phyloP scores from a whole-genome alignment of 1,140 invertebrate species.

The Ceratoteleas bidentatus region DNA sequence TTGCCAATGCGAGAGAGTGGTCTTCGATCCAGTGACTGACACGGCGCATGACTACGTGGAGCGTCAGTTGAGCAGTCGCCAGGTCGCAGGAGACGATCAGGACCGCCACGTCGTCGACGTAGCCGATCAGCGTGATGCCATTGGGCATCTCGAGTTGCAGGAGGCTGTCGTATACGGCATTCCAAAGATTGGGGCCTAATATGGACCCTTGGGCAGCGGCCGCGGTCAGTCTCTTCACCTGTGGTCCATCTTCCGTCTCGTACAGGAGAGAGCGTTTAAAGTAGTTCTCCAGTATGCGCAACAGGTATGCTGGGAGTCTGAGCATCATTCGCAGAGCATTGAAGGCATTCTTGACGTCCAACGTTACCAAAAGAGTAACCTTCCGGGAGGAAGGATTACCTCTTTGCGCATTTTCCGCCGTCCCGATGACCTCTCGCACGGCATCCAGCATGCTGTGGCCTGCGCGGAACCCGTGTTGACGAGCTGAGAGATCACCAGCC shows the following conservation, averaged over 20 bases:
- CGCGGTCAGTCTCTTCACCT: neutral
- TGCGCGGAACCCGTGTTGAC: constrained; percentile 71
- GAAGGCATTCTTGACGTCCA: constrained; percentile 25
- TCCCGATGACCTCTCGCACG: constrained; percentile 38
- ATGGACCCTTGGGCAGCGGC: neutral
- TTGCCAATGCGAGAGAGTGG: neutral
- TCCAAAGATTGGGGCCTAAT: neutral
- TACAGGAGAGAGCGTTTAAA: neutral
- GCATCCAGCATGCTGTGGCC: constrained; percentile 72
- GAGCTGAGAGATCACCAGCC: constrained; percentile 43
- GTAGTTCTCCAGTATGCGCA: neutral
- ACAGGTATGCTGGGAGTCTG: neutral
- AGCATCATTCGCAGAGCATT: neutral
- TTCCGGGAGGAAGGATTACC: constrained; percentile 16
- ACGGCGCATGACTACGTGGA: too few species aligned
- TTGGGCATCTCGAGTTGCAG: neutral
- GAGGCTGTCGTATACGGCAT: neutral
- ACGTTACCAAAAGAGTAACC: constrained; percentile 25
- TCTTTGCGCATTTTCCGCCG: constrained; percentile 2
- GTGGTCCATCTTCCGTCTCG: neutral
- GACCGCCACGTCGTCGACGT: neutral
- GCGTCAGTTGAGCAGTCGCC: neutral
- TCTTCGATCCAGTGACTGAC: neutral
- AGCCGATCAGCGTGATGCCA: neutral
- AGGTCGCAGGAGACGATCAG: neutral